phyloP scores from a whole-genome alignment of 2,113 vertebrate species.

The Madoqua kirkii region DNA sequence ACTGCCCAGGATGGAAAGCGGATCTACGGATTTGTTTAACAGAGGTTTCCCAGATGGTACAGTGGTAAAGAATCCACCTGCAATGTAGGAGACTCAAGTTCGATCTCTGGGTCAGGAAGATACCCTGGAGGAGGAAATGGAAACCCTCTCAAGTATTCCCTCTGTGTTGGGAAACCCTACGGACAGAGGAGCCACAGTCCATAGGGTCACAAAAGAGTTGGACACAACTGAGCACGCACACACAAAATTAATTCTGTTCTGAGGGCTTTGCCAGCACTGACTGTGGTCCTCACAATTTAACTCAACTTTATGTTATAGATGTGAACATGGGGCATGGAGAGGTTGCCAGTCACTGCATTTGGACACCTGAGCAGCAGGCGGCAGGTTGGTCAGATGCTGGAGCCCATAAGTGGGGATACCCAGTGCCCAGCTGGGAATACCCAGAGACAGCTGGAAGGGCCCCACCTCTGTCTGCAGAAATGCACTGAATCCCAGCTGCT shows the following conservation, averaged over 20 bases:
- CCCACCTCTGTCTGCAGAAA: neutral
- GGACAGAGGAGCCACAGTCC: neutral
- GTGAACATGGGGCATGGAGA: neutral
- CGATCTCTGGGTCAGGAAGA: neutral
- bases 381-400: neutral
- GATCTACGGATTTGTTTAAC: neutral
- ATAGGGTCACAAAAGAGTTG: neutral
- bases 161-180: neutral
- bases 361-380: neutral
- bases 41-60: neutral
- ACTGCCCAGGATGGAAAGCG: neutral
- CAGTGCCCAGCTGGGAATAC: neutral
- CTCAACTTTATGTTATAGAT: neutral
- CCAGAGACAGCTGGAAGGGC: neutral
- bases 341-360: neutral
- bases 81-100: neutral
- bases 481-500: neutral
- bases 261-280: neutral
- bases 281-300: neutral
- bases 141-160: neutral
- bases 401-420: neutral
- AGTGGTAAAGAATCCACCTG: neutral
- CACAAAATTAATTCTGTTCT: neutral
- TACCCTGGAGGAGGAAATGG: neutral
- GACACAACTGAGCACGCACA: neutral